Base-by-base conservation (phyloP, 1,140 invertebrate genomes). In the Carposina sasakii region DNA sequence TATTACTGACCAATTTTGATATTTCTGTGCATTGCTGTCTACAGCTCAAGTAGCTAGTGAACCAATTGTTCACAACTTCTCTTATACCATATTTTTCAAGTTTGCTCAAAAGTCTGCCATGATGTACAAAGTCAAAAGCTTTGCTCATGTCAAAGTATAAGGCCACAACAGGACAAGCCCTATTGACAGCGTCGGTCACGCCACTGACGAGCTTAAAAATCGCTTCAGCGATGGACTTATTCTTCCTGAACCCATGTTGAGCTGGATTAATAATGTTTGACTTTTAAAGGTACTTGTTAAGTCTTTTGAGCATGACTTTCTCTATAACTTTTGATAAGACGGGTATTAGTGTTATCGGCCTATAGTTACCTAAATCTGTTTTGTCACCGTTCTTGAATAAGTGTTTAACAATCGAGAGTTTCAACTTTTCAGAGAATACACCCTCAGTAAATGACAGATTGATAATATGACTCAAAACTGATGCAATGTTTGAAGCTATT, bases 1-100 rank as follows among this genome's bases (percentile, higher is more conserved):
- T n/a, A n/a, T n/a, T n/a, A n/a, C n/a, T n/a, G 15, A 5, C 52
- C 63, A 87, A 88, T 89, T 77, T 33, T 33, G 30, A 33, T 33
- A 42, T 28, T 42, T 42, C 22, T 16, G 22, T 17, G 15, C 12
- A 42, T 22, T 42, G 40, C 12, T 23, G 4, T 15, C 40, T 24
- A 16, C 16, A 8, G 3, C 16, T 22, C 20, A 42, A 16, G 23
- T 21, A 42, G 19, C 40, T 42, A 4, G 24, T 3, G 4, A 42
- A 4, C 40, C 40, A 42, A 8, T 28, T 16, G 3, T 13, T 8
- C 8, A 13, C 22, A 5, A 26, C 28, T 2, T 16, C 40, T 4
- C 40, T 2, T 1, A 42, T 42, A 1, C 40, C 40, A 15, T 24
- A 24, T 15, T 2, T 3, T 9, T 28, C 20, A 2, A 42, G 4